Percentiles rank a stretch among this genome's conserved stretches.
phyloP scores from a whole-genome alignment of 1,140 invertebrate species.

The Rhopalosiphum maidis region DNA sequence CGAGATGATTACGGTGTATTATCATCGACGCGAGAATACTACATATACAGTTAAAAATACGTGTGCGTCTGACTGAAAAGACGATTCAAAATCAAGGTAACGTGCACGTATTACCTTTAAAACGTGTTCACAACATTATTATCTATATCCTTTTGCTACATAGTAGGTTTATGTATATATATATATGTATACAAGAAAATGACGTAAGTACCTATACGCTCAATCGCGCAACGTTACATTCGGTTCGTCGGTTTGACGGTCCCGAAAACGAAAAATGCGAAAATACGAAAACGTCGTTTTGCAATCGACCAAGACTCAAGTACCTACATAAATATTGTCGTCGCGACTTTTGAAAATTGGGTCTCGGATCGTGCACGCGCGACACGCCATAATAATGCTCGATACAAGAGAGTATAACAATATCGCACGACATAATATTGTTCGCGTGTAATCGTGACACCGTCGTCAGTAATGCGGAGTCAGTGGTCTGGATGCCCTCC shows the following conservation, averaged over 20 bases:
- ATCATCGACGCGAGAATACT: background rate
- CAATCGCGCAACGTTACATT: background rate
- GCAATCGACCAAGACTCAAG: background rate
- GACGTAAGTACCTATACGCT: background rate
- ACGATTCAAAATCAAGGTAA: background rate
- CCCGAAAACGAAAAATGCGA: background rate
- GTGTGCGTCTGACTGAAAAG: background rate
- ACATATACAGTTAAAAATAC: background rate
- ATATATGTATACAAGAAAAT: background rate
- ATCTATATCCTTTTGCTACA: background rate
- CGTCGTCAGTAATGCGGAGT: background rate
- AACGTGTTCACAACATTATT: background rate
- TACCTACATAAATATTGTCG: background rate
- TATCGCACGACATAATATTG: background rate
- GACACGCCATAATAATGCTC: background rate
- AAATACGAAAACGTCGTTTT: background rate
- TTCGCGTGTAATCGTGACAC: background rate
- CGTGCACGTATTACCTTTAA: background rate
- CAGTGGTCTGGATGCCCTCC: background rate
- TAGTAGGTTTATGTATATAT: too few relatives aligned
- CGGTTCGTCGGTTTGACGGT: background rate
- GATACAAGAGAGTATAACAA: background rate
- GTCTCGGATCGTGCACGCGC: background rate
- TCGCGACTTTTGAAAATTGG: background rate
- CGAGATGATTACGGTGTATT: background rate